These are phyloP conservation scores for Elymnias hypermnestra DNA, from an alignment of 1,140 invertebrate species.

Conservation along the genomic window DNA sequence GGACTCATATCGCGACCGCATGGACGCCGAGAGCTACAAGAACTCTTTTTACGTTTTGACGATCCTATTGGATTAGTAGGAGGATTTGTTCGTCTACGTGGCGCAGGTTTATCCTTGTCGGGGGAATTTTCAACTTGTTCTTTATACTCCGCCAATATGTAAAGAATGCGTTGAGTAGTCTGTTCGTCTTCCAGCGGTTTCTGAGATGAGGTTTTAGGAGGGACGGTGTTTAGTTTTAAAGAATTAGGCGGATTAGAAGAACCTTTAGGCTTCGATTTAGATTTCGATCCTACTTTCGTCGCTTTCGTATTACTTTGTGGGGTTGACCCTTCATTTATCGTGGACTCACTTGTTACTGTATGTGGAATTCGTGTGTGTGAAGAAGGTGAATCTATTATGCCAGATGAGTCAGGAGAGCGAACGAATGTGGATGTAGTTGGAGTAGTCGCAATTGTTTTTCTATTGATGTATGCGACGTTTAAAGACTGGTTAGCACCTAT, in stretches of 20 bases:
- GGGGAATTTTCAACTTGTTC: slow-evolving; percentile 87
- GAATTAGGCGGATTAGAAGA: slow-evolving; percentile 76
- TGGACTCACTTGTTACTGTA: slow-evolving; percentile 63
- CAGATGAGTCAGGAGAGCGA: slow-evolving; percentile 62
- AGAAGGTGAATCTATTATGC: slow-evolving; percentile 55
- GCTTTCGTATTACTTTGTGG: slow-evolving; percentile 41
- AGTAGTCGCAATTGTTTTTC: slow-evolving; percentile 48
- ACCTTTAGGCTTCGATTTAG: slow-evolving; percentile 75
- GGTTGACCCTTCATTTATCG: slow-evolving; percentile 55
- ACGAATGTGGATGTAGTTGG: slow-evolving; percentile 47
- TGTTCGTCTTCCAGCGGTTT: slow-evolving; percentile 89
- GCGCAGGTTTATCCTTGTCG: slow-evolving; percentile 89
- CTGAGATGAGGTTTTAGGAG: slow-evolving; percentile 81
- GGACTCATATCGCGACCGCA: slow-evolving; percentile 77
- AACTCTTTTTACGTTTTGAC: slow-evolving; percentile 84
- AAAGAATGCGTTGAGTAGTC: slow-evolving; percentile 87
- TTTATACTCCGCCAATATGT: slow-evolving; percentile 88
- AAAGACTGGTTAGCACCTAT: slow-evolving; percentile 62
- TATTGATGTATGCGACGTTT: slow-evolving; percentile 69
- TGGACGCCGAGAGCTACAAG: slow-evolving; percentile 74
- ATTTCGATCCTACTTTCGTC: slow-evolving; percentile 67
- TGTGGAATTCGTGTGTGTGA: slow-evolving; percentile 56
- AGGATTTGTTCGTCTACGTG: slow-evolving; percentile 83
- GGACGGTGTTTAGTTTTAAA: slow-evolving; percentile 80
- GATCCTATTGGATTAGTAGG: slow-evolving; percentile 83